Percentiles rank a stretch among this genome's conserved stretches.
Conservation (phyloP, 1,140 invertebrate genomes). For the Lucilia cuprina region DNA sequence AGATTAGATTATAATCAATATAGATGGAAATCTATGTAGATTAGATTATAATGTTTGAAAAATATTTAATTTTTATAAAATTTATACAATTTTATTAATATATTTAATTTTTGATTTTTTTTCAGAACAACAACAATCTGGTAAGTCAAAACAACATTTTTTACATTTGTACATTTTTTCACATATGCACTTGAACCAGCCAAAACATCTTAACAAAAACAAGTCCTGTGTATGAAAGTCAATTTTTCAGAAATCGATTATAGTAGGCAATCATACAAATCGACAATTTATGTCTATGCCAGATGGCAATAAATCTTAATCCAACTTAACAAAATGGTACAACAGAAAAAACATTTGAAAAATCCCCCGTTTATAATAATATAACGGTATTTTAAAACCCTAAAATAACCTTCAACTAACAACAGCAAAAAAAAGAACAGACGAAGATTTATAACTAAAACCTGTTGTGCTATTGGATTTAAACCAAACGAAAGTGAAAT, state of each 20-base stretch:
- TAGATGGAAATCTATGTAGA: too few relatives aligned
- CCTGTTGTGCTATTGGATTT: conserved; percentile 13
- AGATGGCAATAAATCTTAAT: conserved; percentile 35
- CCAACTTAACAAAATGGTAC: conserved; percentile 8
- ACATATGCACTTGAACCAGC: too few relatives aligned
- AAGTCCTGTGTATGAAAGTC: not conserved
- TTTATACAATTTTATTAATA: too few relatives aligned
- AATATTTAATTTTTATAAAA: too few relatives aligned
- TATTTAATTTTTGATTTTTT: too few relatives aligned
- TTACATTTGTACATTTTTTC: too few relatives aligned
- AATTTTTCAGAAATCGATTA: conserved; percentile 33
- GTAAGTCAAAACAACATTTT: not conserved
- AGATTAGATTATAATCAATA: too few relatives aligned
- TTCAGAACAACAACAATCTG: not conserved
- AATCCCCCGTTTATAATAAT: not conserved
- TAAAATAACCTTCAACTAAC: not conserved
- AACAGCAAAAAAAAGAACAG: not conserved
- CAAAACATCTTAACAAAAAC: too few relatives aligned
- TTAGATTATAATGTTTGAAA: too few relatives aligned
- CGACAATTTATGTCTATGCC: conserved; percentile 36
- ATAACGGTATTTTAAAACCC: not conserved
- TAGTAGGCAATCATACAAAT: conserved; percentile 35
- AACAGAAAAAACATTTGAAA: not conserved
- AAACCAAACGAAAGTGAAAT: not conserved
- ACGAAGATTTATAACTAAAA: conserved; percentile 21